Evolutionary conservation across 1,140 invertebrate species (phyloP).

Genomic region (Hydropsyche tenuis): DNA sequence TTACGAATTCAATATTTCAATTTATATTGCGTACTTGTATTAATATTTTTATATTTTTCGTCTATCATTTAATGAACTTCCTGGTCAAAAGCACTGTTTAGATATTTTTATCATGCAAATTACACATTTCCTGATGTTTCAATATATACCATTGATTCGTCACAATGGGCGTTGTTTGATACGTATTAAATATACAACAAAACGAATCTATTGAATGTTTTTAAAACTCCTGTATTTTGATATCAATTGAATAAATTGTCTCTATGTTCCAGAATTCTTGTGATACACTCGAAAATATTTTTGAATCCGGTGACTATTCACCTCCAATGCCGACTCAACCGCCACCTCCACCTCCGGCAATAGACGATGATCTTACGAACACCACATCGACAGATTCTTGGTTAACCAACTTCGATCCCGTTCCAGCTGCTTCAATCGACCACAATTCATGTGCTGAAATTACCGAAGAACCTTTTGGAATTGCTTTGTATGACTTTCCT

Average conservation of each 20-base stretch:
- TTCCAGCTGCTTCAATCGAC: not conserved
- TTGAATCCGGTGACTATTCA: constrained; percentile 53
- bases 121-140: no score
- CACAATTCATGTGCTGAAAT: not conserved
- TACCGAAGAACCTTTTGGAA: constrained; percentile 67
- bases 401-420: not conserved
- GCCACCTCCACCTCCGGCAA: constrained; percentile 72
- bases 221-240: no score
- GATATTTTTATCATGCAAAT: no score
- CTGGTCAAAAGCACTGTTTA: no score
- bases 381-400: constrained; percentile 23
- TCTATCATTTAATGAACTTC: not conserved
- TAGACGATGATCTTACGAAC: constrained; percentile 50
- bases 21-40: no score
- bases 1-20: no score
- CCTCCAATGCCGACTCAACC: constrained; percentile 80
- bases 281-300: not conserved
- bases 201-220: no score
- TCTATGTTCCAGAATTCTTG: constrained; percentile 31
- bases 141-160: no score
- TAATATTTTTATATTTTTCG: not conserved
- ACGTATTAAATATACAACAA: no score
- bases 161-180: no score
- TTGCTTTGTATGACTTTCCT: constrained; percentile 77
- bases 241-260: no score